Base-by-base conservation (phyloP, 1,140 invertebrate genomes). In the Eriosoma lanigerum region DNA sequence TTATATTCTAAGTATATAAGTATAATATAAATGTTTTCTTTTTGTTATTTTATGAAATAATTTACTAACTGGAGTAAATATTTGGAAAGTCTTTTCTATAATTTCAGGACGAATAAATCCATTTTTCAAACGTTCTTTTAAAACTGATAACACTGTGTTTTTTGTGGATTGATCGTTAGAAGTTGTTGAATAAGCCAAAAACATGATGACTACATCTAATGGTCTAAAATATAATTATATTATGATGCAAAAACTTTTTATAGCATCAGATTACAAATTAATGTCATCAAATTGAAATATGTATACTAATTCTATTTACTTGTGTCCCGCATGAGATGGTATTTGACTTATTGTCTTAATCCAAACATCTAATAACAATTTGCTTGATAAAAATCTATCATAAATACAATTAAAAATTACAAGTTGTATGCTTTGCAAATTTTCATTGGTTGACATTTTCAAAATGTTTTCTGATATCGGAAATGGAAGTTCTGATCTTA, bases 311-410 rank as follows among this genome's bases (percentile, higher is more conserved):
- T 26, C 46, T 24, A 68, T 82, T 81, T 81, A 84, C 83, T 83
- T 83, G 48, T 83, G 82, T 50, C 81, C 64, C 44, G 21, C 38
- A 80, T 72, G 26, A 60, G 72, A 70, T 56, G 81, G 76, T 24
- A 82, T 21, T 56, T 82, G 82, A n/a, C 70, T 72, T 64, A 84
- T 84, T 76, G 82, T 83, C 26, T 83, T 84, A 3, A 83, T 58
- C 83, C 83, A 84, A 64, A 82, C 76, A 44, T 82, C 81, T 2
- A 83, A 80, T 29, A 84, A 75, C 52, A 81, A 52, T 62, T 82
- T 82, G 15, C 82, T 82, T 58, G 81, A 81, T 21, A 84, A 75
- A 32, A 84, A 72, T 76, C 56, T 58, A 82, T 82, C 68, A 50
- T 80, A 46, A 3, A 82, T 82, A 24, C 68, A 44, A 52, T 32